Base-by-base conservation (phyloP, 1,140 invertebrate species). In the Scaptodrosophila lebanonensis region DNA sequence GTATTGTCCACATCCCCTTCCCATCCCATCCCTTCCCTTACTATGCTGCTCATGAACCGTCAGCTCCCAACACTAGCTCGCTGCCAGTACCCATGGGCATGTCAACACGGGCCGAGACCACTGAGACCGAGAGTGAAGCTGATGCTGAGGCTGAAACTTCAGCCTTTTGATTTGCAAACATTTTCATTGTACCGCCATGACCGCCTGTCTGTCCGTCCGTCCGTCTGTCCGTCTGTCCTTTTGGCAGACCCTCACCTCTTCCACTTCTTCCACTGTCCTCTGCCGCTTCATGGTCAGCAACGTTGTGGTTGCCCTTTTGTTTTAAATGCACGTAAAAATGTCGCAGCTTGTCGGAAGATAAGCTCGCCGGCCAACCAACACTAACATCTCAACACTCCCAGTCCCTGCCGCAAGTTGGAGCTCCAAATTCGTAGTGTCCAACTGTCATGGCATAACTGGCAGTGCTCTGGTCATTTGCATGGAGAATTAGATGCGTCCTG, bases 91-190 rank as follows among this genome's bases (percentile, higher is more conserved):
- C 1, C n/a, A 22, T 18, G 33, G 22, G 15, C 53, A 39, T 22
- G 20, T 52, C 56, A 43, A 30, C 38, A 13, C 30, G 13, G n/a
- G n/a, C n/a, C n/a, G n/a, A n/a, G n/a, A n/a, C n/a, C n/a, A n/a
- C 3, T 4, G 22, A 25, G 22, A 25, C 22, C 8, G 22, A 25
- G 22, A 25, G 22, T 25, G 22, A 4, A 25, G 22, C 22, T 8
- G 3, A 25, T 4, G 22, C 22, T 3, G 22, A 3, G 22, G 22
- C 8, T 25, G 3, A 8, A 3, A 4, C 22, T 25, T 25, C 3
- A 25, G 65, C 32, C 54, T 59, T 65, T 56, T 79, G 73, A 72
- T 68, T 77, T 68, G 73, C 73, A 72, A 76, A 77, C 73, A 66
- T 68, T 77, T 66, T 61, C 51, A 53, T 54, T 54, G 42, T 39